Conservation (phyloP, 2,888 invertebrate genomes). For the Andrena dorsata region DNA sequence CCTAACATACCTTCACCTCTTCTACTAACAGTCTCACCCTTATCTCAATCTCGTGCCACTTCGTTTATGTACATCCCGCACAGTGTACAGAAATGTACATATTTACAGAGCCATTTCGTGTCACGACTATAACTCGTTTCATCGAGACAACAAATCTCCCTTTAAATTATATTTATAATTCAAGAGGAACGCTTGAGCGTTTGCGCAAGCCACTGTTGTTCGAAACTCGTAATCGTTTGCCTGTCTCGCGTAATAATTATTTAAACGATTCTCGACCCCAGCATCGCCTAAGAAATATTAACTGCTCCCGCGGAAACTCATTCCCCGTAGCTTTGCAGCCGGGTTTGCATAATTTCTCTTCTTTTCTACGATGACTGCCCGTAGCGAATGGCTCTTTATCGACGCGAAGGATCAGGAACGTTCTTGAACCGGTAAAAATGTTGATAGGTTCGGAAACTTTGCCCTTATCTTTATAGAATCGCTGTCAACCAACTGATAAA, state of each 20-base stretch:
- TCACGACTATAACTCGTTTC: constrained; percentile 1
- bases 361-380: neutral
- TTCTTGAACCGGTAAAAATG: constrained; percentile 18
- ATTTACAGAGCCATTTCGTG: neutral
- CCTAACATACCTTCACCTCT: no score
- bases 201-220: constrained; percentile 28
- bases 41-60: neutral
- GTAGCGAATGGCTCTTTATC: constrained; percentile 2
- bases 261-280: constrained; percentile 17
- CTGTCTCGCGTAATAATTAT: constrained; percentile 27
- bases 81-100: neutral
- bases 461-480: constrained; percentile 15
- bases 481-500: constrained; percentile 28
- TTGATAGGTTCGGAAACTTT: constrained; percentile 10
- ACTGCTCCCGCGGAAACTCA: neutral
- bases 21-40: no score
- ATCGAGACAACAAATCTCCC: constrained; percentile 15
- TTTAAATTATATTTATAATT: constrained; percentile 37
- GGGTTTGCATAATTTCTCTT: neutral
- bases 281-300: constrained; percentile 5
- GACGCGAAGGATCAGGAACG: neutral
- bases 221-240: constrained; percentile 1
- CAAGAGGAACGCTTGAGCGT: constrained; percentile 17
- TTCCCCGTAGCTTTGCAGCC: neutral
- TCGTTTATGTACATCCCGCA: neutral